Evolutionary conservation across 2,113 vertebrate species (phyloP).

Genomic region (Odobenus rosmarus): DNA sequence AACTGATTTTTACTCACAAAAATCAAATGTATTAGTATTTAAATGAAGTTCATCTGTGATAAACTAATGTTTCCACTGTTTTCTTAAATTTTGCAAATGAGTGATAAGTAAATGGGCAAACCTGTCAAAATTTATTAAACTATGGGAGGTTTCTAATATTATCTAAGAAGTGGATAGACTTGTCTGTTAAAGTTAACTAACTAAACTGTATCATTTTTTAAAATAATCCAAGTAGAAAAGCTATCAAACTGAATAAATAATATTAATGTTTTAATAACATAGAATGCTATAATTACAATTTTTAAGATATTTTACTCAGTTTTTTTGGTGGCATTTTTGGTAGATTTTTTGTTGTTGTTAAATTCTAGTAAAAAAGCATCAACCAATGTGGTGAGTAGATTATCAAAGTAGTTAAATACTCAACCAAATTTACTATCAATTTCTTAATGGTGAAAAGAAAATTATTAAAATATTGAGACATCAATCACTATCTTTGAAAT

Average conservation of each 20-base stretch:
- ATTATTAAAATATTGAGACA: not conserved
- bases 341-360: not conserved
- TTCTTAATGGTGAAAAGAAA: not conserved
- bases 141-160: not conserved
- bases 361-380: not conserved
- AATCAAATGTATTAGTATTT: not conserved
- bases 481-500: not conserved
- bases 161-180: not conserved
- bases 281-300: not conserved
- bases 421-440: not conserved
- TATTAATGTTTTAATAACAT: not conserved
- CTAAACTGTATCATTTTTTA: not conserved
- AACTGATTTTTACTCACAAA: not conserved
- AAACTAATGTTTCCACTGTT: not conserved
- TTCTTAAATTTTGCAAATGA: not conserved
- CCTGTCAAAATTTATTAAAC: not conserved
- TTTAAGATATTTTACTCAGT: not conserved
- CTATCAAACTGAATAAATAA: not conserved
- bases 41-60: not conserved
- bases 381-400: not conserved
- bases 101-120: not conserved
- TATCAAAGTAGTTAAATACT: not conserved
- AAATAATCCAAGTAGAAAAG: not conserved
- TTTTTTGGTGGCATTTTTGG: not conserved
- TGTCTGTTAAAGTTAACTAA: not conserved